A percentile compares a stretch with the other conserved stretches of the same genome.
Evolutionary conservation across 2,113 vertebrate genomes (phyloP).

Genomic region (Pandion haliaetus): DNA sequence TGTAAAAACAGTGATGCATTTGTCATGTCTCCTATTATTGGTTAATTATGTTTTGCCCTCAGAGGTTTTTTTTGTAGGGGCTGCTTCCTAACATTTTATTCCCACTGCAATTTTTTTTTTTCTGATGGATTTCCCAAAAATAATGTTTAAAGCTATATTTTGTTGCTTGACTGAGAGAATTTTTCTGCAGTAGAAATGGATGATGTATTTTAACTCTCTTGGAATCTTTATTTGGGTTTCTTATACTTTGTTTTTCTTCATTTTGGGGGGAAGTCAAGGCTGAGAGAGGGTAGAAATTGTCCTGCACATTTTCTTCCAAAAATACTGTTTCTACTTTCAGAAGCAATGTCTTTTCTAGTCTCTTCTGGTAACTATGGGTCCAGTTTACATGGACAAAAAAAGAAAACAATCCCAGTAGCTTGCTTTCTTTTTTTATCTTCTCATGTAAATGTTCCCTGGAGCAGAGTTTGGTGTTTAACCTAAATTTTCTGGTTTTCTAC

Average conservation of each 20-base stretch:
- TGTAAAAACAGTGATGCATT: background rate
- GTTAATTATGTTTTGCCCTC: background rate
- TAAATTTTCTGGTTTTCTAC: slow-evolving; percentile 1
- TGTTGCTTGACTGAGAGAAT: background rate
- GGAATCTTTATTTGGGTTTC: background rate
- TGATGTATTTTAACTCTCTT: slow-evolving; percentile 20
- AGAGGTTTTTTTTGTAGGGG: background rate
- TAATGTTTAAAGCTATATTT: background rate
- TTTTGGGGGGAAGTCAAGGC: background rate
- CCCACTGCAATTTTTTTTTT: background rate
- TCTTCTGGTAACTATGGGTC: background rate
- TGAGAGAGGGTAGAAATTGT: background rate
- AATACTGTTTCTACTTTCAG: slow-evolving; percentile 32
- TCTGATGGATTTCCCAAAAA: background rate
- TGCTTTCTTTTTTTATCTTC: background rate
- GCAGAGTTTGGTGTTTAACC: background rate
- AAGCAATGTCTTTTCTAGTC: background rate
- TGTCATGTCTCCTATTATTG: background rate
- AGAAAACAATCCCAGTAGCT: background rate
- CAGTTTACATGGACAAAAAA: background rate
- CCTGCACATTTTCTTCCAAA: slow-evolving; percentile 18
- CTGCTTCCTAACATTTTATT: background rate
- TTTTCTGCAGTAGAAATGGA: background rate
- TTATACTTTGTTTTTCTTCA: slow-evolving; percentile 34
- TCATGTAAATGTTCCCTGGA: background rate